phyloP scores from a whole-genome alignment of 2,888 invertebrate genomes.

The Diarsia mendica region DNA sequence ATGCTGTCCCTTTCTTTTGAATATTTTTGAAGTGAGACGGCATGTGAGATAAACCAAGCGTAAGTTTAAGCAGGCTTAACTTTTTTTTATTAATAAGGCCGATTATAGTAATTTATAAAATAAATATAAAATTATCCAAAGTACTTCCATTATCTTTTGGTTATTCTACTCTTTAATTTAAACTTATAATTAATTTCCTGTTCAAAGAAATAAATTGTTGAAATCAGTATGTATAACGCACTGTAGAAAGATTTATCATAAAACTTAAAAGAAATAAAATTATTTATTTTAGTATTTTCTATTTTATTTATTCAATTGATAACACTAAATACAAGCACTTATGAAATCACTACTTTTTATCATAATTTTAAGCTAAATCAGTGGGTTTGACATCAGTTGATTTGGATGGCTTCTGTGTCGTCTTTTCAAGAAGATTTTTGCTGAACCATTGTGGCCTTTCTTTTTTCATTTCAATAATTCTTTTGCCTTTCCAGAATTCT shows the following conservation, averaged over 20 bases:
- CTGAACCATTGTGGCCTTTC: slow-evolving; percentile 97
- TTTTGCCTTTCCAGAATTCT: slow-evolving; percentile 92
- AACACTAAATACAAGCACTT: slow-evolving; percentile 38
- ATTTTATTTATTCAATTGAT: slow-evolving; percentile 37
- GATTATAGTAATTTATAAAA: neutral
- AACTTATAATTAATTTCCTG: neutral
- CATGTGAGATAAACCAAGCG: too few species aligned
- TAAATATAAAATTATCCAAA: neutral
- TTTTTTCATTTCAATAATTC: slow-evolving; percentile 96
- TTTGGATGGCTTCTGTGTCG: slow-evolving; percentile 92
- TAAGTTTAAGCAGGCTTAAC: too few species aligned
- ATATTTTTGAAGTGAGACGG: too few species aligned
- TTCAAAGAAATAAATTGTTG: slow-evolving; percentile 1
- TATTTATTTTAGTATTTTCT: slow-evolving; percentile 19
- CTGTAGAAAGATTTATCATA: slow-evolving; percentile 9
- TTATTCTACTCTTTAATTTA: neutral
- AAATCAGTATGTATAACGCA: slow-evolving; percentile 22
- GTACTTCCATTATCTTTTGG: neutral
- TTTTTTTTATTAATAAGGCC: too few species aligned
- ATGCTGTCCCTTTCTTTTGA: too few species aligned
- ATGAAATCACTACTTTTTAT: slow-evolving; percentile 20
- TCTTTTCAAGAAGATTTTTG: slow-evolving; percentile 94
- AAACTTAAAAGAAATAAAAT: slow-evolving; percentile 13
- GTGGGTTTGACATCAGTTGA: slow-evolving; percentile 94
- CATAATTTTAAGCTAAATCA: slow-evolving; percentile 90